Percentiles rank a stretch among this genome's conserved stretches.
phyloP scores from a whole-genome alignment of 2,113 vertebrate species.

The Bufo bufo region DNA sequence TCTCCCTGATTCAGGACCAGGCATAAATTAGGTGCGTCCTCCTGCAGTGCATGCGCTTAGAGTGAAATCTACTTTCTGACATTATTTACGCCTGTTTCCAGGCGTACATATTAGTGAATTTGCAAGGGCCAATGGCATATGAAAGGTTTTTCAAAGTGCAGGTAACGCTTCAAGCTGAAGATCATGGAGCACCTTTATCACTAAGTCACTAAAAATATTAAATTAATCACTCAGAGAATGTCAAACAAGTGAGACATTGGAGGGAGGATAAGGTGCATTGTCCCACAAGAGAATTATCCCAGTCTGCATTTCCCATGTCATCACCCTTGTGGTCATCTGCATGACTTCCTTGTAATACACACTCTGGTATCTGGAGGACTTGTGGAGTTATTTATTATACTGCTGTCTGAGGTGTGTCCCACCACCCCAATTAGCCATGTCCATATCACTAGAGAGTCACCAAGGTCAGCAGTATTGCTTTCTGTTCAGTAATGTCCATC shows the following conservation, averaged over 20 bases:
- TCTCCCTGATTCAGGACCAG: no score
- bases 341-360: slow-evolving; percentile 34
- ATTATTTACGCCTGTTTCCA: no score
- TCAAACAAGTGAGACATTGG: background rate
- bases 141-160: no score
- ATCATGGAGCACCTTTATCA: background rate
- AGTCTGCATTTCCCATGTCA: slow-evolving; percentile 44
- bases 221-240: background rate
- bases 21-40: no score
- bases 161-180: background rate
- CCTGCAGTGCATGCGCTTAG: no score
- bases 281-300: slow-evolving; percentile 8
- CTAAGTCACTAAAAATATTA: background rate
- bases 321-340: slow-evolving; percentile 10
- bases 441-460: slow-evolving; percentile 37
- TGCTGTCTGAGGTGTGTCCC: slow-evolving; percentile 48
- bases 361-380: slow-evolving; percentile 32
- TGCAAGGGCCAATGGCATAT: no score
- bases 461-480: slow-evolving; percentile 28
- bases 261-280: slow-evolving; percentile 4
- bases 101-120: no score
- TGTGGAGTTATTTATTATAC: slow-evolving; percentile 39
- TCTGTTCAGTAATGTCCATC: slow-evolving; percentile 10
- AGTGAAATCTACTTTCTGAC: no score
- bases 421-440: slow-evolving; percentile 46